Base-by-base conservation (phyloP, 1,140 invertebrate species). In the Notospermus geniculatus region DNA sequence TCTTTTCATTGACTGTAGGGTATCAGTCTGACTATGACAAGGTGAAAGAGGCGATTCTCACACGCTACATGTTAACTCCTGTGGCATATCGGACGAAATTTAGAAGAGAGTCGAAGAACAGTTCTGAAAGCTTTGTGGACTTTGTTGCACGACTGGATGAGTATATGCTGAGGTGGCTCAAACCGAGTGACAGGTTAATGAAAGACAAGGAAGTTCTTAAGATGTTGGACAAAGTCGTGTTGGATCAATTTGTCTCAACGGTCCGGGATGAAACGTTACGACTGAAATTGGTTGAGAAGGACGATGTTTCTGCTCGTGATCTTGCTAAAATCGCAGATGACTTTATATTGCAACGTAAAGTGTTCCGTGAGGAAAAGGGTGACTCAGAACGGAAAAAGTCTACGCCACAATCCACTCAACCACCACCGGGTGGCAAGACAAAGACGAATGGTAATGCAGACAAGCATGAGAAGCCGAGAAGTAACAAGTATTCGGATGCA, bases 61-160 rank as follows among this genome's bases (percentile, higher is more conserved):
- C n/a, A 9, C 4, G 46, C 4, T 50, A 50, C n/a, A 5, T 5
- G 25, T 27, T 50, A 27, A 50, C 46, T 9, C 46, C 46, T 4
- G 9, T n/a, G 19, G 46, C 46, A 5, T 50, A 50, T n/a, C 46
- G 46, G n/a, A 19, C 46, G 46, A 50, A 50, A 27, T 50, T 50
- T 27, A 5, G 46, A 9, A 50, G n/a, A n/a, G 46, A 50, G n/a
- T 23, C 46, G 5, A 50, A 50, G n/a, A 5, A 5, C 25, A 9
- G 25, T 4, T 7, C 46, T n/a, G 46, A 50, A n/a, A 7, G 5
- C 19, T 50, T 50, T 27, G 5, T 50, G 25, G 46, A 50, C n/a
- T 50, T 50, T n/a, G 46, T n/a, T n/a, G 46, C 46, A 27, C 5
- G 46, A 50, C n/a, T 50, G 46, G 46, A 50, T 4, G 46, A 50